These are phyloP conservation scores for Prorops nasuta DNA, from an alignment of 1,140 invertebrate genomes.

Conservation along the genomic window DNA sequence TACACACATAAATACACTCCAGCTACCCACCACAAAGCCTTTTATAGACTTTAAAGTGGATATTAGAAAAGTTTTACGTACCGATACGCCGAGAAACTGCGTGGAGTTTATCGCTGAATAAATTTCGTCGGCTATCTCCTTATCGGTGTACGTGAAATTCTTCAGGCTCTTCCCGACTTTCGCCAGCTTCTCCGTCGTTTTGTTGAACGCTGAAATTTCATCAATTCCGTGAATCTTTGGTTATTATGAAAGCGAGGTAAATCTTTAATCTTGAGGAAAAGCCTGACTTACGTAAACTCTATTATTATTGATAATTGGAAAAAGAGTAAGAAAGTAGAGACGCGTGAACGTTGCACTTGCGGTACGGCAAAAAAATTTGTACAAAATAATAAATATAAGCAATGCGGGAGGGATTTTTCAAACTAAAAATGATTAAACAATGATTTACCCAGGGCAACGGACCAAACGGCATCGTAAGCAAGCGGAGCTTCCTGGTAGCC, in stretches of 20 bases:
- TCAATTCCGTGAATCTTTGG: not conserved
- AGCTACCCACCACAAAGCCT: too few relatives aligned
- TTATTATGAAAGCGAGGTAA: too few relatives aligned
- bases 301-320: too few relatives aligned
- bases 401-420: not conserved
- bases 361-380: too few relatives aligned
- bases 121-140: constrained; percentile 91
- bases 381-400: too few relatives aligned
- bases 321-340: too few relatives aligned
- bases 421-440: not conserved
- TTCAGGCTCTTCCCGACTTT: constrained; percentile 81
- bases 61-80: constrained; percentile 61
- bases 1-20: too few relatives aligned
- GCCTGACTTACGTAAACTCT: too few relatives aligned
- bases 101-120: constrained; percentile 97
- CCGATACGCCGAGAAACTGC: constrained; percentile 96
- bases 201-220: constrained; percentile 81
- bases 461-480: constrained; percentile 99
- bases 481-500: constrained; percentile 98
- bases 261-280: too few relatives aligned
- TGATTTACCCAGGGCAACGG: constrained; percentile 79
- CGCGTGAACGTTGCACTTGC: too few relatives aligned
- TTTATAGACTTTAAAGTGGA: too few relatives aligned
- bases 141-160: constrained; percentile 97
- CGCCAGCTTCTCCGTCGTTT: constrained; percentile 84